phyloP scores from a whole-genome alignment of 2,888 invertebrate species.

The Sceliomorpha sp. region DNA sequence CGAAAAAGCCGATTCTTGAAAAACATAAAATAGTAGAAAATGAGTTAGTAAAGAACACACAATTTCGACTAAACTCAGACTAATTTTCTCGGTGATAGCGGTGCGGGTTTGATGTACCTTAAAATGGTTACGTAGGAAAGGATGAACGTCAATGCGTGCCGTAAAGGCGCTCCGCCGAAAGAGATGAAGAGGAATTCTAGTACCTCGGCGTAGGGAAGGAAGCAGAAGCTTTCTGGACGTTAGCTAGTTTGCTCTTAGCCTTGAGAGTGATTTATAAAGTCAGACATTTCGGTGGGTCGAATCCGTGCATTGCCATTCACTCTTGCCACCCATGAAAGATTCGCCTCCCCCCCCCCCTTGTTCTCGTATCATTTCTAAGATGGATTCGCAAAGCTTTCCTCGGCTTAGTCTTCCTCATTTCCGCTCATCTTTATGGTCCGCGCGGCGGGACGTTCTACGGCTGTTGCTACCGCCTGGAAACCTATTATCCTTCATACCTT shows the following conservation, averaged over 20 bases:
- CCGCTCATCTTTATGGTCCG: slow-evolving; percentile 30
- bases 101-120: too few relatives aligned
- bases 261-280: slow-evolving; percentile 68
- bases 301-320: slow-evolving; percentile 47
- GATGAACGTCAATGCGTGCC: slow-evolving; percentile 14
- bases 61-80: too few relatives aligned
- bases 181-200: slow-evolving; percentile 39
- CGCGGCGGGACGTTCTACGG: slow-evolving; percentile 22
- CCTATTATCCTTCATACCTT: slow-evolving; percentile 61
- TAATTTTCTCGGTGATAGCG: too few relatives aligned
- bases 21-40: too few relatives aligned
- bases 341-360: slow-evolving; percentile 45
- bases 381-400: slow-evolving; percentile 67
- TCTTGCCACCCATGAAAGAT: slow-evolving; percentile 27
- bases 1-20: too few relatives aligned
- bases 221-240: slow-evolving; percentile 42
- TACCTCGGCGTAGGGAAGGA: slow-evolving; percentile 30
- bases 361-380: slow-evolving; percentile 70
- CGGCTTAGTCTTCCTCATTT: slow-evolving; percentile 40
- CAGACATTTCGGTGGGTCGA: slow-evolving; percentile 64
- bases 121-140: background rate
- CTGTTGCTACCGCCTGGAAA: slow-evolving; percentile 14
- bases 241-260: slow-evolving; percentile 46
- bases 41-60: too few relatives aligned
- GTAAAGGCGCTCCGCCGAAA: slow-evolving; percentile 21